Percentiles rank a stretch among this genome's conserved stretches.
These are phyloP conservation scores for Chloroceryle inda DNA, from an alignment of 2,797 vertebrate genomes.

Conservation along the genomic window DNA sequence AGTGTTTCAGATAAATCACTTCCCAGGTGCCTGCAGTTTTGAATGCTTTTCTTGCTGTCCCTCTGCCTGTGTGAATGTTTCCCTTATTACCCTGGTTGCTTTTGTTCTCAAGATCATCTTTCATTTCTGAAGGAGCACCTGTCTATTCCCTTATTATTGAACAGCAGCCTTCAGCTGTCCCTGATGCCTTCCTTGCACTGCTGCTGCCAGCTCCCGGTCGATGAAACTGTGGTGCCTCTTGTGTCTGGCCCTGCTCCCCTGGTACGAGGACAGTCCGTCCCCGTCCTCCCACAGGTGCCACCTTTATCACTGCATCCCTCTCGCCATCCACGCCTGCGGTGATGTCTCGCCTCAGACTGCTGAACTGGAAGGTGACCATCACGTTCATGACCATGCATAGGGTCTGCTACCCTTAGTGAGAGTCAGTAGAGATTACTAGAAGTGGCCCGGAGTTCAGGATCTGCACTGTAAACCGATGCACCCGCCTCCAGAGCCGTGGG, in stretches of 20 bases:
- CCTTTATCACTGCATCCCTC: neutral
- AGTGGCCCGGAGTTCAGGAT: accelerated
- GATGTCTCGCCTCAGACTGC: neutral
- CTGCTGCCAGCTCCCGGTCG: neutral
- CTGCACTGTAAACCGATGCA: accelerated
- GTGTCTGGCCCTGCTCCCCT: neutral
- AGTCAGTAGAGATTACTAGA: neutral
- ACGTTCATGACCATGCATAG: accelerated
- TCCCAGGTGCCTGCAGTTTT: neutral
- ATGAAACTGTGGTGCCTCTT: neutral
- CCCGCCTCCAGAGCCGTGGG: accelerated
- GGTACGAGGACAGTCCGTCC: neutral
- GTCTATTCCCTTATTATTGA: neutral
- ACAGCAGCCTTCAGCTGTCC: neutral
- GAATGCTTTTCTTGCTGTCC: neutral
- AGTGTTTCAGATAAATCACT: neutral
- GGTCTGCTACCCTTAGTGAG: neutral
- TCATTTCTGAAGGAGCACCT: neutral
- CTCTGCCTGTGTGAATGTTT: neutral
- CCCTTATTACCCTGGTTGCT: neutral
- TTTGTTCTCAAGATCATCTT: constrained; percentile 16
- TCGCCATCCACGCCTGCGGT: accelerated
- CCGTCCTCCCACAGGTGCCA: neutral
- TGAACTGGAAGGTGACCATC: neutral
- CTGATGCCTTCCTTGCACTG: neutral